Base-by-base conservation (phyloP, 2,113 vertebrate species). In the Mus musculus region DNA sequence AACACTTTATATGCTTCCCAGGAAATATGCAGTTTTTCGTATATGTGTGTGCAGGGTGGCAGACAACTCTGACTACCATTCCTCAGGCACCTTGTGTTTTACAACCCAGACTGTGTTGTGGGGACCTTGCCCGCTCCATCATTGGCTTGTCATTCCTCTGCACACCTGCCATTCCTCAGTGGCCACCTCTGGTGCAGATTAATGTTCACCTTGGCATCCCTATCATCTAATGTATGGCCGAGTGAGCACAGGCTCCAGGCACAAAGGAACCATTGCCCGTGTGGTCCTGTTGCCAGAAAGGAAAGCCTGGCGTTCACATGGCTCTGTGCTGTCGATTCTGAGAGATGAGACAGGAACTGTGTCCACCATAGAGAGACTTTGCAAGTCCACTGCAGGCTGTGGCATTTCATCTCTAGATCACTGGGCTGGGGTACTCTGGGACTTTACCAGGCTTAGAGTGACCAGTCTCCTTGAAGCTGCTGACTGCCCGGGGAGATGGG, bases 301-400 rank as follows among this genome's bases (percentile, higher is more conserved):
- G 65, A 94, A 88, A 80, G 75, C 52, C 61, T 72, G 19, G 80
- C n/a, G 59, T 7, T 95, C 86, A 75, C 17, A 80, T 94, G 78
- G 3, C 5, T 89, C 22, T 98, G 97, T 94, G 95, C 96, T 97
- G 92, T 77, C 2, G 3, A 22, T 95, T 90, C 88, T 93, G 61
- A 92, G 59, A 81, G 49, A 78, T 84, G 82, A 92, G 86, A 94
- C 81, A 20, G 88, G 91, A 91, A 49, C 81, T 72, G 17, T 80
- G 91, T 61, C 63, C 71, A 82, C 4, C 67, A 75, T 46, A 61
- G 72, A 82, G 49, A 61, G 72, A 82, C 75, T 85, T 96, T 49
- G 90, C 94, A 93, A 1, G 0, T 82, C 36, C 59, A 52, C 63
- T 46, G 88, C 39, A 19, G 69, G 76, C 56, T 1, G 1, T 12